Percentiles rank a stretch among this genome's conserved stretches.
Evolutionary conservation across 1,140 invertebrate species (phyloP).

Genomic region (Piezodorus guildinii): DNA sequence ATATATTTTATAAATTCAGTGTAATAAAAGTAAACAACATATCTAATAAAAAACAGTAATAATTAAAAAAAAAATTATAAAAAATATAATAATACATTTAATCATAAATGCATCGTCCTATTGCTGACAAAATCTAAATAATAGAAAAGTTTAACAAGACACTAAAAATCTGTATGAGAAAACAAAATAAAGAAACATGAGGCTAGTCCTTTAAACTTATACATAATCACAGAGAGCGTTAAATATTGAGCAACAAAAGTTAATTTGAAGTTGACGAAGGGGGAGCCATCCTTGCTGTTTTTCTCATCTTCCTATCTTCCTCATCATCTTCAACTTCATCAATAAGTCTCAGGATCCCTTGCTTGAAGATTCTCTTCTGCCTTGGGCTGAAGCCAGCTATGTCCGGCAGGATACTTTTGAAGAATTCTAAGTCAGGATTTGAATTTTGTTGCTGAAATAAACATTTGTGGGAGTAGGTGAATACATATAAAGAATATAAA

Average conservation of each 20-base stretch:
- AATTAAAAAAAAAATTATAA: too few relatives aligned
- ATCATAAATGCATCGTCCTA: too few relatives aligned
- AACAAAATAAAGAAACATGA: not conserved
- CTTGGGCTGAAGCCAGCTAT: conserved; percentile 14
- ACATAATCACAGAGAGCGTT: conserved; percentile 1
- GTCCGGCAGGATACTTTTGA: conserved; percentile 14
- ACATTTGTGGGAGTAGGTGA: too few relatives aligned
- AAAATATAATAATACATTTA: too few relatives aligned
- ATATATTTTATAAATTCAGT: too few relatives aligned
- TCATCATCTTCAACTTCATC: conserved; percentile 11
- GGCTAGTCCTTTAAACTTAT: conserved; percentile 7
- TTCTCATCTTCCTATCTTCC: not conserved
- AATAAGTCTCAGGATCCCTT: conserved; percentile 2
- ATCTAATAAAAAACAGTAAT: too few relatives aligned
- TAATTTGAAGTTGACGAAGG: conserved; percentile 1
- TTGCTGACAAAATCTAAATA: too few relatives aligned
- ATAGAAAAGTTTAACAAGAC: not conserved
- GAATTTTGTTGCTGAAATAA: not conserved
- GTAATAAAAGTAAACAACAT: too few relatives aligned
- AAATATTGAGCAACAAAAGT: not conserved
- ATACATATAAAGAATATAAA: too few relatives aligned
- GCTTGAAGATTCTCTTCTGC: conserved; percentile 8
- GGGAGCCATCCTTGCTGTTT: not conserved
- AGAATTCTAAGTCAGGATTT: conserved; percentile 14
- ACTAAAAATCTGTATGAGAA: not conserved